Conservation (phyloP, 2,888 invertebrate species). For the Zonitis immaculata region DNA sequence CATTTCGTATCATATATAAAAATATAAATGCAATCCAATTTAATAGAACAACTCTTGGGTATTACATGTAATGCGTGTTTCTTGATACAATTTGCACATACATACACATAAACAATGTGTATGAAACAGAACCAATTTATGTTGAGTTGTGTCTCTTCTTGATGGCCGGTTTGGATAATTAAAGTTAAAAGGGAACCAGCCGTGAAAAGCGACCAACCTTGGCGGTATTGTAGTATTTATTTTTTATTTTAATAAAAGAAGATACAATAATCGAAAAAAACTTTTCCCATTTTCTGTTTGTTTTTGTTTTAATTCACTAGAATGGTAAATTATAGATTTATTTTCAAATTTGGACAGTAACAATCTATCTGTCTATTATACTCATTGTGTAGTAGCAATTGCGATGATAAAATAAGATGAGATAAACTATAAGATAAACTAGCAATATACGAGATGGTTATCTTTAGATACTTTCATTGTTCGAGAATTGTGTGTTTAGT, state of each 20-base stretch:
- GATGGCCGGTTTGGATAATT: not conserved
- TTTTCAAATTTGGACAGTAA: not conserved
- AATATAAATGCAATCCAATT: no score
- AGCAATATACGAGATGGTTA: constrained; percentile 10
- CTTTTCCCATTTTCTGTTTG: no score
- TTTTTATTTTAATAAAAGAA: not conserved
- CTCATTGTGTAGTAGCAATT: not conserved
- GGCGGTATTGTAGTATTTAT: not conserved
- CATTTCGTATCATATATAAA: no score
- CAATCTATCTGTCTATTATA: not conserved
- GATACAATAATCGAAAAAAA: not conserved
- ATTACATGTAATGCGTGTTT: constrained; percentile 30
- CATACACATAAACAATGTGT: no score
- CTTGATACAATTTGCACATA: constrained; percentile 25
- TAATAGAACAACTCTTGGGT: constrained; percentile 20
- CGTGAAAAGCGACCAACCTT: not conserved
- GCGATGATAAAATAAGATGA: not conserved
- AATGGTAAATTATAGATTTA: no score
- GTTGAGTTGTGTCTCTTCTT: not conserved
- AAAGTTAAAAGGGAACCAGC: not conserved
- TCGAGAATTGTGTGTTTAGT: constrained; percentile 12
- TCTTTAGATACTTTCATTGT: constrained; percentile 17
- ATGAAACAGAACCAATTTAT: no score
- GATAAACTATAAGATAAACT: not conserved
- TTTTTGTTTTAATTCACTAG: no score